Percentiles rank a stretch among this genome's conserved stretches.
Conservation (phyloP, 2,888 invertebrate species). For the Trachelus iudaicus region DNA sequence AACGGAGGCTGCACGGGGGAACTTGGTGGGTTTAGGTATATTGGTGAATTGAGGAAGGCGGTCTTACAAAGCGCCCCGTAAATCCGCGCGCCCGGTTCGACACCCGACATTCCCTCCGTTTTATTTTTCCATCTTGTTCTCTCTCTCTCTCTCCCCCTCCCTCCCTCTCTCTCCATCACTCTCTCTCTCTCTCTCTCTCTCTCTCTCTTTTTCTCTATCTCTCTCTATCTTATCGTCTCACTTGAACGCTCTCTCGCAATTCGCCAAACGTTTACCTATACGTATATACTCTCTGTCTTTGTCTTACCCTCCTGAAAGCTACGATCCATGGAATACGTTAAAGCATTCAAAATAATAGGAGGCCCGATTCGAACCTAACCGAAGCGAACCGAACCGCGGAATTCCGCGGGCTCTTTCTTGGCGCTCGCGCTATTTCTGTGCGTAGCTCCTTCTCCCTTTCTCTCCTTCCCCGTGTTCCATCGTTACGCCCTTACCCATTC, state of each 20-base stretch:
- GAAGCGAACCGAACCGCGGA: slow-evolving; percentile 16
- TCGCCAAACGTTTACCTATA: slow-evolving; percentile 23
- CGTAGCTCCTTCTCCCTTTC: not conserved
- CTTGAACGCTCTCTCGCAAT: slow-evolving; percentile 16
- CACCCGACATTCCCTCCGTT: slow-evolving; percentile 63
- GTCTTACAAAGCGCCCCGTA: slow-evolving; percentile 65
- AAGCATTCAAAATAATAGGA: slow-evolving; percentile 61
- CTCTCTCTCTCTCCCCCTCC: no score
- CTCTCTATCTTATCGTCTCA: slow-evolving; percentile 31
- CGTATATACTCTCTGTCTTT: slow-evolving; percentile 12
- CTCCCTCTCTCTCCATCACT: slow-evolving; percentile 35
- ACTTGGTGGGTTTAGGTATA: slow-evolving; percentile 48
- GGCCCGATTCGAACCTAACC: slow-evolving; percentile 13
- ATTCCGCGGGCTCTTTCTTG: slow-evolving; percentile 5
- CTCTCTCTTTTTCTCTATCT: slow-evolving; percentile 15
- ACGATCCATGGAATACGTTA: slow-evolving; percentile 38
- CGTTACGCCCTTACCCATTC: not conserved
- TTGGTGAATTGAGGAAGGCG: slow-evolving; percentile 65
- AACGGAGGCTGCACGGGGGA: not conserved
- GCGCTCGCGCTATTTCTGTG: not conserved
- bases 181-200: slow-evolving; percentile 5
- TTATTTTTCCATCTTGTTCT: slow-evolving; percentile 47
- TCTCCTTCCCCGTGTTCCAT: not conserved
- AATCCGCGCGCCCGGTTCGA: slow-evolving; percentile 63
- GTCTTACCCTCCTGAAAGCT: slow-evolving; percentile 11